Evolutionary conservation across 2,888 invertebrate genomes (phyloP).

Genomic region (Opisthograptis luteolata): DNA sequence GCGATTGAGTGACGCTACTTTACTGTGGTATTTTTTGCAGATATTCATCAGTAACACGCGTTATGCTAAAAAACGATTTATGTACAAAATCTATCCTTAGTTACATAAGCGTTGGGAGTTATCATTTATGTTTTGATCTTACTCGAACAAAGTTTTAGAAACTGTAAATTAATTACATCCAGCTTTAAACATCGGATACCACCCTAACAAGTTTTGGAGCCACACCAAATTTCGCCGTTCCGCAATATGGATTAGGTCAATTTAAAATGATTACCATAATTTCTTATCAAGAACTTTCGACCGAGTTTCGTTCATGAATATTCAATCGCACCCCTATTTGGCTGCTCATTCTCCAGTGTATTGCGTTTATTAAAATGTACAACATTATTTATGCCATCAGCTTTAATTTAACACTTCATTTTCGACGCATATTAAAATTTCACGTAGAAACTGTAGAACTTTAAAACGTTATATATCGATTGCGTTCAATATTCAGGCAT

Average conservation of each 20-base stretch:
- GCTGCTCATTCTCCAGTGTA: conserved; percentile 52
- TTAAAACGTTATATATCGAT: conserved; percentile 59
- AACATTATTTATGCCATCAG: conserved; percentile 28
- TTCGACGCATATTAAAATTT: conserved; percentile 23
- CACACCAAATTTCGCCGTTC: conserved; percentile 50
- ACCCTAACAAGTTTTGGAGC: conserved; percentile 55
- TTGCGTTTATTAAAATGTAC: conserved; percentile 49
- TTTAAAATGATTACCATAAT: conserved; percentile 77
- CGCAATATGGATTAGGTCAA: conserved; percentile 75
- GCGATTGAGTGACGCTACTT: too few species aligned
- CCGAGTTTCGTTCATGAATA: conserved; percentile 67
- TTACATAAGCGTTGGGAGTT: not conserved
- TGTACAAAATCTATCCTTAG: too few species aligned
- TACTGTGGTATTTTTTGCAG: too few species aligned
- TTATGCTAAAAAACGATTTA: too few species aligned
- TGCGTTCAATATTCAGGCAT: conserved; percentile 56
- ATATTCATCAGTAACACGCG: too few species aligned
- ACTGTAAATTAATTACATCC: conserved; percentile 64
- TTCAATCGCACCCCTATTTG: conserved; percentile 57
- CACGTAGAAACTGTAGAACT: conserved; percentile 39
- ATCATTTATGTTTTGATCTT: conserved; percentile 6
- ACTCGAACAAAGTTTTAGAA: conserved; percentile 31
- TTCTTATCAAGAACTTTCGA: conserved; percentile 70
- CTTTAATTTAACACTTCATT: conserved; percentile 20
- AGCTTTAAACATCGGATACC: conserved; percentile 25